Percentiles rank a stretch among this genome's conserved stretches.
Conservation (phyloP, 2,797 vertebrate species). For the Enoplosus armatus region DNA sequence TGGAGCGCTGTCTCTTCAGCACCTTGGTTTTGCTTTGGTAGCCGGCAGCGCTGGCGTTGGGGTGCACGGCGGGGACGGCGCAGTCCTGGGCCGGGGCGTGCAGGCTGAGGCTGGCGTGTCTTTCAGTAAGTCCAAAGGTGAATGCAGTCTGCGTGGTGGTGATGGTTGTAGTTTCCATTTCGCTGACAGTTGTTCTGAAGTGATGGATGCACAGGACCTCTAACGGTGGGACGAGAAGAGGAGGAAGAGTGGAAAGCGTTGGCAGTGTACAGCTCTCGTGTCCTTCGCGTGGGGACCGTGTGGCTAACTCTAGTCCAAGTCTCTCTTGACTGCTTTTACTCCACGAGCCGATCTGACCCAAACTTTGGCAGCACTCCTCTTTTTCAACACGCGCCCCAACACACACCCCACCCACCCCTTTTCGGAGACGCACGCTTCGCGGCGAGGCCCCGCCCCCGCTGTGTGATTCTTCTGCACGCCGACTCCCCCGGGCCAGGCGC, state of each 20-base stretch:
- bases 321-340: slow-evolving; percentile 82
- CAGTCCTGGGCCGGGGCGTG: slow-evolving; percentile 80
- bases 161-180: slow-evolving; percentile 82
- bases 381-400: slow-evolving; percentile 91
- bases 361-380: slow-evolving; percentile 89
- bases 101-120: slow-evolving; percentile 72
- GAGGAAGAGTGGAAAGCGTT: slow-evolving; percentile 37
- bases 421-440: slow-evolving; percentile 86
- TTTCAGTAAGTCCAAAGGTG: slow-evolving; percentile 81
- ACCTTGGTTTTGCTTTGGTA: slow-evolving; percentile 82
- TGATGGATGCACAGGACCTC: slow-evolving; percentile 58
- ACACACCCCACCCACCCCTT: slow-evolving; percentile 82
- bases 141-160: slow-evolving; percentile 81
- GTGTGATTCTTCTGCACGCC: slow-evolving; percentile 85
- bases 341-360: slow-evolving; percentile 88
- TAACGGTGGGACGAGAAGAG: slow-evolving; percentile 31
- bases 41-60: slow-evolving; percentile 34
- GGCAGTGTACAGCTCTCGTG: slow-evolving; percentile 86
- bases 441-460: slow-evolving; percentile 87
- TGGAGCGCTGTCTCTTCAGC: slow-evolving; percentile 89
- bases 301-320: slow-evolving; percentile 82
- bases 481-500: slow-evolving; percentile 89
- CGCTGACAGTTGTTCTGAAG: slow-evolving; percentile 49
- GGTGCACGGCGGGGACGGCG: slow-evolving; percentile 53
- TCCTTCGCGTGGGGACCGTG: slow-evolving; percentile 87